These are phyloP conservation scores for Eupithecia centaureata DNA, from an alignment of 2,888 invertebrate genomes.

Conservation along the genomic window DNA sequence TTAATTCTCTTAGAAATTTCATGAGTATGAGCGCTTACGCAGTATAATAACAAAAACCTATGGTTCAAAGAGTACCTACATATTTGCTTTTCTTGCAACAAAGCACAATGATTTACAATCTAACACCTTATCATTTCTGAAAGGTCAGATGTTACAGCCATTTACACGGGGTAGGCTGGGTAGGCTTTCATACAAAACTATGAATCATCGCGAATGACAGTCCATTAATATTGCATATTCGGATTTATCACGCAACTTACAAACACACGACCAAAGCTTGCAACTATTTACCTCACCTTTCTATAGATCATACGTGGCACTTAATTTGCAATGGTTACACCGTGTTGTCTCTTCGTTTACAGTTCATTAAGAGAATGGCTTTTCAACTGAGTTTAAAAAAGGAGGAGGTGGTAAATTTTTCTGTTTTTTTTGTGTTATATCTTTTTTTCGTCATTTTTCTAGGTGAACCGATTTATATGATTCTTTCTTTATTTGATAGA, in stretches of 20 bases:
- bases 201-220: conserved; percentile 29
- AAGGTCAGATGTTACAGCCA: conserved; percentile 13
- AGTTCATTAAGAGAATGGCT: neutral
- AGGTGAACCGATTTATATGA: too few species aligned
- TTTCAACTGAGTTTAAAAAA: too few species aligned
- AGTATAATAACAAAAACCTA: too few species aligned
- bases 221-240: conserved; percentile 32
- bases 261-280: conserved; percentile 37
- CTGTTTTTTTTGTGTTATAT: too few species aligned
- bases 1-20: too few species aligned
- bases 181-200: conserved; percentile 23
- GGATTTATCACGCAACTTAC: conserved; percentile 40
- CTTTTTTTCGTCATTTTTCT: too few species aligned
- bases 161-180: conserved; percentile 17
- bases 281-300: conserved; percentile 38
- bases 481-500: too few species aligned
- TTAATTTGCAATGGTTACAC: conserved; percentile 33
- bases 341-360: conserved; percentile 18
- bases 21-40: too few species aligned
- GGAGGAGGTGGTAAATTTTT: too few species aligned
- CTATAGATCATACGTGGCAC: conserved; percentile 39
- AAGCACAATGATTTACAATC: conserved; percentile 1
- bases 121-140: conserved; percentile 8
- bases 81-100: neutral
- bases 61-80: neutral